Evolutionary conservation across 1,140 invertebrate species (phyloP).

Genomic region (Drosophila parvula): DNA sequence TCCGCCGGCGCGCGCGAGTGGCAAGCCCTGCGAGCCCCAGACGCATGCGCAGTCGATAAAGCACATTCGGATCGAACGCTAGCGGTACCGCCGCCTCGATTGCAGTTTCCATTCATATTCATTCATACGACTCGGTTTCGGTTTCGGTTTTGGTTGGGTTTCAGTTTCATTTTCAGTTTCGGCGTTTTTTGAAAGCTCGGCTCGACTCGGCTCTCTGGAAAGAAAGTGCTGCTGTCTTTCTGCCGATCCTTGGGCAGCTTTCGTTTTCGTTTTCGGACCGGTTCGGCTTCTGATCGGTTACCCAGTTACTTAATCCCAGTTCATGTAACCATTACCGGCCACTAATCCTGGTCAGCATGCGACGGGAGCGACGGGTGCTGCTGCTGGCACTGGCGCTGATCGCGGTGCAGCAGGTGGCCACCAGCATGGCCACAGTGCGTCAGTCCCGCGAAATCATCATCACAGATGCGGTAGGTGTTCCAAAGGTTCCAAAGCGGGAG

Average conservation of each 20-base stretch:
- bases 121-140: constrained; percentile 54
- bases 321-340: constrained; percentile 58
- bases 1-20: constrained; percentile 40
- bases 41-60: constrained; percentile 79
- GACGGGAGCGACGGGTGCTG: constrained; percentile 36
- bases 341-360: constrained; percentile 67
- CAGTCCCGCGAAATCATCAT: constrained; percentile 81
- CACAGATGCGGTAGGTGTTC: constrained; percentile 80
- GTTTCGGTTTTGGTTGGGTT: constrained; percentile 13
- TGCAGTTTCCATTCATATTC: constrained; percentile 72
- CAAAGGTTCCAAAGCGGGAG: neutral
- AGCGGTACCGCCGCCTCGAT: constrained; percentile 59
- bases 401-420: constrained; percentile 50
- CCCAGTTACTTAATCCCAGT: constrained; percentile 65
- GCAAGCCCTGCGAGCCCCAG: constrained; percentile 70
- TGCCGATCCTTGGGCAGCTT: constrained; percentile 65
- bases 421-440: constrained; percentile 52
- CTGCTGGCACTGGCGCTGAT: constrained; percentile 51
- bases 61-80: constrained; percentile 78
- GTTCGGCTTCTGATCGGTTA: constrained; percentile 59
- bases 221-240: constrained; percentile 34
- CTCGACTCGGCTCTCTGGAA: constrained; percentile 10
- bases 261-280: constrained; percentile 68
- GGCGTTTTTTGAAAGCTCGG: constrained; percentile 53
- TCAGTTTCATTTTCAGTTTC: constrained; percentile 32